Percentiles rank a stretch among this genome's conserved stretches.
Evolutionary conservation across 2,113 vertebrate species (phyloP).

Genomic region (Chaenogobius annularis): DNA sequence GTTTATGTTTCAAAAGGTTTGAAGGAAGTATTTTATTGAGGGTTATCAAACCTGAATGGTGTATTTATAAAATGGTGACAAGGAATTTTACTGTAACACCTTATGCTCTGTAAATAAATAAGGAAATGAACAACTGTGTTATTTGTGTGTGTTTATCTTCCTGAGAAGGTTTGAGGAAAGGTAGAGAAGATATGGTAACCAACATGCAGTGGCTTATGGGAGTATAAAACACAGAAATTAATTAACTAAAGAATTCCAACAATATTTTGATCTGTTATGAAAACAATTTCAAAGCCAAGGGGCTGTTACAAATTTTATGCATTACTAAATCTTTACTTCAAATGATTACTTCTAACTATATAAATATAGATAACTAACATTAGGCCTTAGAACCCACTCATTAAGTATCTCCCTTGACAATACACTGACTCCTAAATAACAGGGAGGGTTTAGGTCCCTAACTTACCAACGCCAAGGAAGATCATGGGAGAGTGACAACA

Average conservation of each 20-base stretch:
- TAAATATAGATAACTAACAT: too few species aligned
- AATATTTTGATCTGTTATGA: background rate
- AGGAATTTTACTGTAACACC: conserved; percentile 64
- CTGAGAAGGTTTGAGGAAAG: background rate
- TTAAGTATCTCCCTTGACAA: conserved; percentile 34
- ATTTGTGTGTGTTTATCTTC: background rate
- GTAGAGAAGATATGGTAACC: background rate
- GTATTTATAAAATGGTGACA: conserved; percentile 70
- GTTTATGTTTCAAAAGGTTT: conserved; percentile 63
- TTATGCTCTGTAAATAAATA: conserved; percentile 72
- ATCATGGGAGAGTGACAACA: conserved; percentile 7
- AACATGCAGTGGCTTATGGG: background rate
- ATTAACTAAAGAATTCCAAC: background rate
- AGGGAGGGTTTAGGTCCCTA: conserved; percentile 63
- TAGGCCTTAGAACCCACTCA: background rate
- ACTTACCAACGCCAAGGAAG: conserved; percentile 47
- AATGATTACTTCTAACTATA: too few species aligned
- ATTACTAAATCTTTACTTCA: too few species aligned
- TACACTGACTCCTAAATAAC: conserved; percentile 39
- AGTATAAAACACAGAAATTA: background rate
- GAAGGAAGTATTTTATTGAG: conserved; percentile 71
- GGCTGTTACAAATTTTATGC: background rate
- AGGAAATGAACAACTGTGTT: conserved; percentile 35
- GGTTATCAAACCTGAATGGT: conserved; percentile 61
- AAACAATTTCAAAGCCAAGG: background rate